A percentile compares a stretch with the other conserved stretches of the same genome.
Conservation (phyloP, 2,888 invertebrate genomes). For the Yponomeuta sedellus region DNA sequence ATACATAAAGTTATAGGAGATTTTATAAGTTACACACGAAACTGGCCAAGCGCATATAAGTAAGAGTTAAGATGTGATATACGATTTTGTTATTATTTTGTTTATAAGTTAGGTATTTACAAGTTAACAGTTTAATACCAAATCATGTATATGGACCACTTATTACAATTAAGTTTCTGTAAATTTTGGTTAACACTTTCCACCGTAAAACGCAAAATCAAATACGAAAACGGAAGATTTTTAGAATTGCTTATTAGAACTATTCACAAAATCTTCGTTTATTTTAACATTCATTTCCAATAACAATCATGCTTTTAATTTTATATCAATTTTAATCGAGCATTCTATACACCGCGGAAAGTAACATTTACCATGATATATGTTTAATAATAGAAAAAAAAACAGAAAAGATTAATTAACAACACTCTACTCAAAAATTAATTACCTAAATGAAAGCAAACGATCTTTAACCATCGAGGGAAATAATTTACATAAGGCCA, state of each 20-base stretch:
- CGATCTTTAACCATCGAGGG: slow-evolving; percentile 52
- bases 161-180: slow-evolving; percentile 19
- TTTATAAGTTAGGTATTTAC: slow-evolving; percentile 42
- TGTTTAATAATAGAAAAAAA: slow-evolving; percentile 18
- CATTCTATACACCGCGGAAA: slow-evolving; percentile 53
- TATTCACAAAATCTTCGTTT: slow-evolving; percentile 30
- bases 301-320: slow-evolving; percentile 47
- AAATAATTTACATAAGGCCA: slow-evolving; percentile 75
- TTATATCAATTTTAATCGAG: slow-evolving; percentile 30
- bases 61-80: slow-evolving; percentile 61
- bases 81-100: slow-evolving; percentile 37
- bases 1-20: slow-evolving; percentile 69
- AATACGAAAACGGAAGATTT: not conserved
- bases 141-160: slow-evolving; percentile 42
- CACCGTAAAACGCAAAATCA: not conserved
- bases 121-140: slow-evolving; percentile 35
- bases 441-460: slow-evolving; percentile 47
- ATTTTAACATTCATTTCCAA: slow-evolving; percentile 62
- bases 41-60: slow-evolving; percentile 66
- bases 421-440: slow-evolving; percentile 35
- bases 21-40: slow-evolving; percentile 60
- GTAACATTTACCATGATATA: slow-evolving; percentile 33
- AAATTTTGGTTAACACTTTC: slow-evolving; percentile 10
- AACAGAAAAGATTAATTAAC: slow-evolving; percentile 27
- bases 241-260: slow-evolving; percentile 9